Evolutionary conservation across 1,140 invertebrate species (phyloP).

Genomic region (Diachasma alloeum): DNA sequence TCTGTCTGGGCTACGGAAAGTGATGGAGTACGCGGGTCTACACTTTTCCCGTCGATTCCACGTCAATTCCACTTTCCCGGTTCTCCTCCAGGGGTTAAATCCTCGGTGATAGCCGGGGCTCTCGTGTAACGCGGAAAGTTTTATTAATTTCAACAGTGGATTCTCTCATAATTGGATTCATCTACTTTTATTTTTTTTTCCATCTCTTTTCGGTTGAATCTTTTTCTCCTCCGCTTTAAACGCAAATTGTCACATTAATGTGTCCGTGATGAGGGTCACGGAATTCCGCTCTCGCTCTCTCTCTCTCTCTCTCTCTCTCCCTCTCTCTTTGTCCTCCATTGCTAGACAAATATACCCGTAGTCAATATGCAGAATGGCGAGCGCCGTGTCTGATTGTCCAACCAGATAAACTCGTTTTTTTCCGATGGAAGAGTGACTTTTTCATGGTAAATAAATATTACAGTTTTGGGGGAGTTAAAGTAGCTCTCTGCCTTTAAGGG

Average conservation of each 20-base stretch:
- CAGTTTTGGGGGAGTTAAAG: not conserved
- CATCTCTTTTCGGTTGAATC: not conserved
- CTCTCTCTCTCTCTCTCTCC: conserved; percentile 21
- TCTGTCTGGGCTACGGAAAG: too few relatives aligned
- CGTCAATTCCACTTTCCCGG: not conserved
- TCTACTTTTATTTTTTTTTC: conserved; percentile 10
- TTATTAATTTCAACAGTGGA: conserved; percentile 1
- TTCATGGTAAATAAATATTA: not conserved
- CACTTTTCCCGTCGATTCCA: not conserved
- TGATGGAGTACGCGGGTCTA: not conserved
- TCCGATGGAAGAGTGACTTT: not conserved
- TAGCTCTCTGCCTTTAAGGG: too few relatives aligned
- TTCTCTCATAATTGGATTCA: conserved; percentile 13
- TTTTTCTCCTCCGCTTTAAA: conserved; percentile 18
- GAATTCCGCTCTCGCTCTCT: conserved; percentile 8
- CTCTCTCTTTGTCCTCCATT: conserved; percentile 48
- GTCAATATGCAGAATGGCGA: conserved; percentile 62
- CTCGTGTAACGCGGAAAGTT: not conserved
- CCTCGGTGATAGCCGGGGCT: not conserved
- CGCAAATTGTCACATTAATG: conserved; percentile 20
- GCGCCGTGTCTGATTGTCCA: conserved; percentile 42
- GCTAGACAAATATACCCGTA: conserved; percentile 63
- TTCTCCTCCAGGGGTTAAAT: not conserved
- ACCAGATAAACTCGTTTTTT: conserved; percentile 12
- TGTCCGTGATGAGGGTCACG: conserved; percentile 10